These are phyloP conservation scores for Garra rufa DNA, from an alignment of 2,113 vertebrate genomes.

Conservation along the genomic window DNA sequence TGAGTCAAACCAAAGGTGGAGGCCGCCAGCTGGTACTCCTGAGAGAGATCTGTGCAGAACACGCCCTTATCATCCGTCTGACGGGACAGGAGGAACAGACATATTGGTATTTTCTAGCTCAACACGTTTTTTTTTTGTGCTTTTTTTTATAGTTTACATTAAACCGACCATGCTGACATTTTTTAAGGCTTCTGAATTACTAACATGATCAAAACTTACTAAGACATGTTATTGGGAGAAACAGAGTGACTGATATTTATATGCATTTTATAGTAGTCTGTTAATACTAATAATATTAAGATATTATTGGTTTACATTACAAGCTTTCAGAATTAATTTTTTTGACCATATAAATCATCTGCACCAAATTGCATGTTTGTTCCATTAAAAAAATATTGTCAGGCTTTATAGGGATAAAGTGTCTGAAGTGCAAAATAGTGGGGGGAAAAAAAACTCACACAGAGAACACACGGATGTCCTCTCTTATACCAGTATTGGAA, in stretches of 20 bases:
- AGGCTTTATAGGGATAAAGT: neutral
- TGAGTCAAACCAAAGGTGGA: conserved; percentile 85
- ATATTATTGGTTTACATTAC: neutral
- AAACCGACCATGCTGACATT: neutral
- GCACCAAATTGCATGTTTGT: neutral
- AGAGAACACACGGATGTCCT: conserved; percentile 88
- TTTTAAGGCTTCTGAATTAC: neutral
- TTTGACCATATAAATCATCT: neutral
- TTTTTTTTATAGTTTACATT: neutral
- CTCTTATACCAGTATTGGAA: conserved; percentile 91
- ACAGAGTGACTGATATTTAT: neutral
- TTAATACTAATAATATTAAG: too few relatives aligned
- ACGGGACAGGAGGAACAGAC: conserved; percentile 20
- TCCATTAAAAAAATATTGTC: neutral
- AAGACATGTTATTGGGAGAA: neutral
- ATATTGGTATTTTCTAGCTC: conserved; percentile 1
- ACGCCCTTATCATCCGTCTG: conserved; percentile 98
- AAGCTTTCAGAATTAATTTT: neutral
- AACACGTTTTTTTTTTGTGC: too few relatives aligned
- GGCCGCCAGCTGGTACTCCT: conserved; percentile 90
- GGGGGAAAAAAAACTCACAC: conserved; percentile 82
- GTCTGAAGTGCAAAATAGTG: neutral
- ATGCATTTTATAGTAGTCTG: neutral
- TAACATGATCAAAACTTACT: neutral
- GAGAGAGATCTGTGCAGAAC: conserved; percentile 90